These are phyloP conservation scores for Nephrotoma flavescens DNA, from an alignment of 2,888 invertebrate species.

Conservation along the genomic window DNA sequence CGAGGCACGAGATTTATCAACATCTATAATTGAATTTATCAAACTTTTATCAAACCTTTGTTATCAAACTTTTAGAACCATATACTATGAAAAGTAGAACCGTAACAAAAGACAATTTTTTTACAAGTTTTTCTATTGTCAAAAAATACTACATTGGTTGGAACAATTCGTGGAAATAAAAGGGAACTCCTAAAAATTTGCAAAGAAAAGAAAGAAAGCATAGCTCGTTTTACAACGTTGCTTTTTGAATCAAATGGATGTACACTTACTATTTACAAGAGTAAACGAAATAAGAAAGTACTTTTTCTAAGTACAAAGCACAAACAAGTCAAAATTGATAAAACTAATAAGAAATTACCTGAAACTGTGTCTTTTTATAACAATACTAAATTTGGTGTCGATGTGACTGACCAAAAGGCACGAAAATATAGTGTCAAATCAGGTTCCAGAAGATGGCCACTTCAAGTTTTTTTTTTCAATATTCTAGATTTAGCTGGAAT, in stretches of 20 bases:
- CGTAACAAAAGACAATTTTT: constrained; percentile 15
- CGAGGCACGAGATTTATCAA: too few species aligned
- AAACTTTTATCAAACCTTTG: too few species aligned
- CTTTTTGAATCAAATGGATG: constrained; percentile 16
- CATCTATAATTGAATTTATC: constrained; percentile 11
- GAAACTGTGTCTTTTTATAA: constrained; percentile 14
- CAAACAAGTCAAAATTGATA: constrained; percentile 16
- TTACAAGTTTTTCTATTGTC: constrained; percentile 10
- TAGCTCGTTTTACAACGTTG: too few species aligned
- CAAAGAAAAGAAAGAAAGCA: constrained; percentile 14
- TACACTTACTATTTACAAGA: too few species aligned
- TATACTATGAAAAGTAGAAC: constrained; percentile 13
- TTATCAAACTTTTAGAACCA: constrained; percentile 13
- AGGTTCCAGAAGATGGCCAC: constrained; percentile 15
- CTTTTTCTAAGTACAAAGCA: too few species aligned
- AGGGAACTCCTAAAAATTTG: constrained; percentile 13
- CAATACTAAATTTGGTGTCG: too few species aligned
- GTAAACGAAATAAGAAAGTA: too few species aligned
- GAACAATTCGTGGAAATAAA: constrained; percentile 5
- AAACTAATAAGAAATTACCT: constrained; percentile 15
- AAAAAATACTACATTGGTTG: constrained; percentile 4
- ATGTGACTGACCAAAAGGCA: too few species aligned
- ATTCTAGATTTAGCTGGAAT: too few species aligned
- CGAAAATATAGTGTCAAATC: too few species aligned
- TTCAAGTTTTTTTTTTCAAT: constrained; percentile 8